Conservation (phyloP, 2,113 vertebrate genomes). For the Petaurus breviceps region DNA sequence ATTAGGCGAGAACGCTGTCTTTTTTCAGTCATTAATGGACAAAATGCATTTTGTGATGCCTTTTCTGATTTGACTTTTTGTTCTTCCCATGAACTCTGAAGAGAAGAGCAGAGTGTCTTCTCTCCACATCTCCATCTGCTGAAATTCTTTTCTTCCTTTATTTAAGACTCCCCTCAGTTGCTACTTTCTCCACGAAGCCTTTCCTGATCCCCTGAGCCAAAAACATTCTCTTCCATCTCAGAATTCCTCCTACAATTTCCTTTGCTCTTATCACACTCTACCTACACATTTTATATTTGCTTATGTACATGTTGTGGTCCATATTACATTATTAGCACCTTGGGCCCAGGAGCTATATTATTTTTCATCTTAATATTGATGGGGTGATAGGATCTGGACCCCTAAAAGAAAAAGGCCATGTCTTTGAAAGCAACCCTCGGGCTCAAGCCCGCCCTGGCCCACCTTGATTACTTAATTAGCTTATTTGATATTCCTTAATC, state of each 20-base stretch:
- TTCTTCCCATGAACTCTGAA: not conserved
- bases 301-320: not conserved
- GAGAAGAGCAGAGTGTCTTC: not conserved
- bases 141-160: not conserved
- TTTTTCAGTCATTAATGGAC: not conserved
- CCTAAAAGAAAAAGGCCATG: too few relatives aligned
- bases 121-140: not conserved
- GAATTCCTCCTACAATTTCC: not conserved
- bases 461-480: too few relatives aligned
- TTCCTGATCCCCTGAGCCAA: not conserved
- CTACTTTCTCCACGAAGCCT: not conserved
- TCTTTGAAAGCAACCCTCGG: too few relatives aligned
- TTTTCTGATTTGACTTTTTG: not conserved
- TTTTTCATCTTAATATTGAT: not conserved
- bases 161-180: not conserved
- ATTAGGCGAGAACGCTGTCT: rapidly evolving
- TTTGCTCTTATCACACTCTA: not conserved
- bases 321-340: not conserved
- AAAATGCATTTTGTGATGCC: not conserved
- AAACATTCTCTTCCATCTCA: not conserved
- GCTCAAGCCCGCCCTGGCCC: too few relatives aligned
- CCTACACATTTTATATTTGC: not conserved
- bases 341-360: not conserved
- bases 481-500: too few relatives aligned
- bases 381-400: too few relatives aligned